phyloP scores from a whole-genome alignment of 1,140 invertebrate genomes.

The Dryas iulia region DNA sequence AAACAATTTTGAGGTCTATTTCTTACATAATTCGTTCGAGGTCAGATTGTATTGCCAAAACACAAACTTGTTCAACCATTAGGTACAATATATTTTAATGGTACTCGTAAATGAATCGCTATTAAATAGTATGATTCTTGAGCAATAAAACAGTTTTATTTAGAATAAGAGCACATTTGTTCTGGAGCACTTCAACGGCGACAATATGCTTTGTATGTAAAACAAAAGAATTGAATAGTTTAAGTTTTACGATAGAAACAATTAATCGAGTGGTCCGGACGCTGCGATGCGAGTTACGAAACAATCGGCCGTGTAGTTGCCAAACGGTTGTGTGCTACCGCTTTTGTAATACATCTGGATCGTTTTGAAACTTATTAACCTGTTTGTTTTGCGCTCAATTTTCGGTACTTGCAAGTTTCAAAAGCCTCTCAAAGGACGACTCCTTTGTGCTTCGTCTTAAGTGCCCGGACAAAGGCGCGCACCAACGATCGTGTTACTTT shows the following conservation, averaged over 20 bases:
- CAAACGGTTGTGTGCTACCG: slow-evolving; percentile 75
- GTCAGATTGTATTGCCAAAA: slow-evolving; percentile 55
- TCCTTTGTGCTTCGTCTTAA: slow-evolving; percentile 50
- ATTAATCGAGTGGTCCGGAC: slow-evolving; percentile 77
- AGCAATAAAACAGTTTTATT: slow-evolving; percentile 41
- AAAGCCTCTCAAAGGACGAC: slow-evolving; percentile 63
- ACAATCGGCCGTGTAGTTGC: slow-evolving; percentile 67
- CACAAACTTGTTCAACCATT: slow-evolving; percentile 51
- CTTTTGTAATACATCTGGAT: slow-evolving; percentile 79
- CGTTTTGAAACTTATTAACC: slow-evolving; percentile 79
- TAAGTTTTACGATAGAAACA: slow-evolving; percentile 68
- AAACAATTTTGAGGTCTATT: slow-evolving; percentile 43
- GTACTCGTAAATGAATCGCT: slow-evolving; percentile 41
- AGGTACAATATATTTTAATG: slow-evolving; percentile 52
- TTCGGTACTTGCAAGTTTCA: slow-evolving; percentile 55
- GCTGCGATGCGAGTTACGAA: slow-evolving; percentile 74
- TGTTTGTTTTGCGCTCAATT: slow-evolving; percentile 72
- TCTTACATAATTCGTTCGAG: slow-evolving; percentile 58
- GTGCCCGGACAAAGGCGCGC: slow-evolving; percentile 59
- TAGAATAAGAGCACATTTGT: slow-evolving; percentile 41
- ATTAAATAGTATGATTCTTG: slow-evolving; percentile 42
- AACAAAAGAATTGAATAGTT: slow-evolving; percentile 70
- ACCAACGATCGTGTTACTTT: slow-evolving; percentile 72
- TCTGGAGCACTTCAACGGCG: slow-evolving; percentile 32
- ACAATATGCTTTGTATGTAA: slow-evolving; percentile 53